A percentile compares a stretch with the other conserved stretches of the same genome.
These are phyloP conservation scores for Drosophila paramelanica DNA, from an alignment of 2,888 invertebrate genomes.

Conservation along the genomic window DNA sequence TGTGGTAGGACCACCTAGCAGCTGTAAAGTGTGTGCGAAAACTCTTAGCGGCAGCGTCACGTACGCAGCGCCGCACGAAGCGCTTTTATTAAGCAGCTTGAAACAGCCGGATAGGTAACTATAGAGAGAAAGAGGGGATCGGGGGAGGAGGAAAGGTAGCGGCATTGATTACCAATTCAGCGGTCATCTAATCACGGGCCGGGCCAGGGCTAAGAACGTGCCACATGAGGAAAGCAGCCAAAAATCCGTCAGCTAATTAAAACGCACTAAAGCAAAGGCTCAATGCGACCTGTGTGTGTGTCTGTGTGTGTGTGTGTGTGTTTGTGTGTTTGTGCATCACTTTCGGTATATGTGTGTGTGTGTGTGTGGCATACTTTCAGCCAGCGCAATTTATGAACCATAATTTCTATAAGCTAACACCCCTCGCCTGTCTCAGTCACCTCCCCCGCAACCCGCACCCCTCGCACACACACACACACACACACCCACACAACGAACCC, in stretches of 20 bases:
- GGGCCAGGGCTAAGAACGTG: constrained; percentile 55
- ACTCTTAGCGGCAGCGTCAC: constrained; percentile 77
- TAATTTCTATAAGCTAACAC: constrained; percentile 71
- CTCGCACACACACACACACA: constrained; percentile 5
- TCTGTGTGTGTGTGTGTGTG: constrained; percentile 13
- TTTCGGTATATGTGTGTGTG: background rate
- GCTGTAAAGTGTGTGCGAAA: constrained; percentile 70
- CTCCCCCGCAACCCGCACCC: constrained; percentile 15
- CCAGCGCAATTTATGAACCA: constrained; percentile 73
- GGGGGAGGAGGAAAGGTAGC: constrained; percentile 57
- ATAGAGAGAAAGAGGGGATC: background rate
- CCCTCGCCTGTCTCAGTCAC: constrained; percentile 11
- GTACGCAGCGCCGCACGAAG: constrained; percentile 63
- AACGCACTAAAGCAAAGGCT: constrained; percentile 67
- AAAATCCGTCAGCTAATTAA: constrained; percentile 73
- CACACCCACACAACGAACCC: constrained; percentile 1
- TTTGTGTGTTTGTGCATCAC: constrained; percentile 2
- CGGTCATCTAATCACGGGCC: constrained; percentile 74
- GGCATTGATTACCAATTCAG: constrained; percentile 84
- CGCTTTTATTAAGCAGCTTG: constrained; percentile 83
- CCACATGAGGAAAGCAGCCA: constrained; percentile 17
- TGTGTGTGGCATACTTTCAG: constrained; percentile 47
- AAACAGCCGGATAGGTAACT: background rate
- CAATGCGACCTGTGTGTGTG: background rate
- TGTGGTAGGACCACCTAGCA: constrained; percentile 3